Base-by-base conservation (phyloP, 2,888 invertebrate species). In the Stratiomys singularior region DNA sequence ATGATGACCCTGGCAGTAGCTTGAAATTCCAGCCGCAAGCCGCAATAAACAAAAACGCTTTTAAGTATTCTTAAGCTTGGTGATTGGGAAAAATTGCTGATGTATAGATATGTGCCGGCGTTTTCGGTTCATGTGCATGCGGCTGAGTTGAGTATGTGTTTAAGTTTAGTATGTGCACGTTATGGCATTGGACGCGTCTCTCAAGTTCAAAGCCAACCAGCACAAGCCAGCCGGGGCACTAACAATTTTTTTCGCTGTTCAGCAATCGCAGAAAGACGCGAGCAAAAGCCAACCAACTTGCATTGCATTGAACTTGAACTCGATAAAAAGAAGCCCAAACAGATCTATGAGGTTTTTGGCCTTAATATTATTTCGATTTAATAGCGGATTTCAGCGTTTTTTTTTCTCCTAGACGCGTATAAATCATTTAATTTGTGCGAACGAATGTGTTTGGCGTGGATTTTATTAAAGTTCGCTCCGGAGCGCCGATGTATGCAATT, bases 261-360 rank as follows among this genome's bases (percentile, higher is more conserved):
- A 37, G 37, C 37, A 37, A 37, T 37, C 5, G 37, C 3, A 3
- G 37, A 9, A 37, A 37, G 37, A 37, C 37, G 52, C 52, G 52
- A 37, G 37, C 5, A 15, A 52, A 52, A 52, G 15, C 4, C 4
- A 5, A 15, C n/a, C 21, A 25, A 25, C 58, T 60, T 18, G 58
- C 58, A 15, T 64, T 64, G 64, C 64, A 64, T 64, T 64, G 64
- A 64, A 64, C 64, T 64, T 64, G 64, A 64, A 64, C 64, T n/a
- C 58, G 64, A 64, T 37, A 64, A 64, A 21, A 23, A 52, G 52
- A 5, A 18, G 52, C 52, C 4, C 52, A 18, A 13, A 52, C 15
- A 13, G 52, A 52, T 64, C n/a, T 15, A 25, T n/a, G 64, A 28
- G 64, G 64, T 64, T 64, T 64, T 64, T 64, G 64, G 64, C 64